Base-by-base conservation (phyloP, 2,113 vertebrate species). In the Aix galericulata region DNA sequence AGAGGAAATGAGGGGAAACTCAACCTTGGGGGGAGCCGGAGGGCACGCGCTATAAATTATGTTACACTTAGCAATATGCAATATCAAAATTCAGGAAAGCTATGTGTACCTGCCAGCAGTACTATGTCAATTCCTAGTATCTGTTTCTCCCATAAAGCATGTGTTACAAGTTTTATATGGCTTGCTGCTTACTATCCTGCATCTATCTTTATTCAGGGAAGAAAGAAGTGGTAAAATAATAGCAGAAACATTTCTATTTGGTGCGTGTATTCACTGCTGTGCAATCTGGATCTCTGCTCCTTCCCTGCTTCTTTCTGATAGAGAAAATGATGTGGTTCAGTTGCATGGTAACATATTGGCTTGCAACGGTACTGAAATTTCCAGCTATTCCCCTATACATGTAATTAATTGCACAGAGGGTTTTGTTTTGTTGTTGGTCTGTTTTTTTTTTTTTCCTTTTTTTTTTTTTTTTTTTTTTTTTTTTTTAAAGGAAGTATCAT, bases 11-110 rank as follows among this genome's bases (percentile, higher is more conserved):
- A 97, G 95, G 92, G 94, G 96, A 97, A 92, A 93, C 91, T 96
- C 97, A 98, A 96, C 97, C 97, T 97, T 97, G 69, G 82, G 95
- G 93, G 95, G 95, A 93, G 94, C 97, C 68, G 52, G 81, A 96
- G 97, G 96, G 93, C 97, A 95, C 73, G 62, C 64, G n/a, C 95
- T 95, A 85, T 98, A 97, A 98, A 98, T 98, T 98, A 95, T 82
- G 76, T 96, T 97, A 72, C 87, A 93, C 53, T 94, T 97, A 97
- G 95, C 94, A 93, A 89, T 96, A 95, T 50, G 95, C 91, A 89
- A 16, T 93, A 97, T 94, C 95, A 92, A 93, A 68, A 86, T 93
- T 88, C 94, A 93, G 86, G 88, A 84, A 59, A 74, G 71, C 94
- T 32, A 13, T 63, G 48, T 48, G 66, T 77, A 71, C 75, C 88